These are phyloP conservation scores for Balaeniceps rex DNA, from an alignment of 2,113 vertebrate species.

Conservation along the genomic window DNA sequence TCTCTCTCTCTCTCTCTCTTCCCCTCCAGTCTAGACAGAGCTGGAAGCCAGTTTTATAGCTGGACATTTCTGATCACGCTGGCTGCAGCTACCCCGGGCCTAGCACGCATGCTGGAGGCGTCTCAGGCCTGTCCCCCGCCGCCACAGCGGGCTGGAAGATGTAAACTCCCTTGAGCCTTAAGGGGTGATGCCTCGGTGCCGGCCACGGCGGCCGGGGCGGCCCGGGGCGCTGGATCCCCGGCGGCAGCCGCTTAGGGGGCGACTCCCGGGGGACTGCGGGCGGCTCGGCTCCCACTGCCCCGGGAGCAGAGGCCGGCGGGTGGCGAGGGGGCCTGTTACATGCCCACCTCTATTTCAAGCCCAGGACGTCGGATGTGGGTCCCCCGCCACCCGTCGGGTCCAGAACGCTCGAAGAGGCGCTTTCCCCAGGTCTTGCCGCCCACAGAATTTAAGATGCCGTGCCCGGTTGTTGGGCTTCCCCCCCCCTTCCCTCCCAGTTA, in stretches of 20 bases:
- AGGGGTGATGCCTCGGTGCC: not conserved
- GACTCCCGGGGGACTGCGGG: accelerated
- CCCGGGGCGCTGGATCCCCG: not conserved
- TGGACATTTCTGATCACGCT: not conserved
- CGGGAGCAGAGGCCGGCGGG: no score
- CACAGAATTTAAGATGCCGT: not conserved
- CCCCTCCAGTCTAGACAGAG: not conserved
- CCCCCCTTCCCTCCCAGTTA: not conserved
- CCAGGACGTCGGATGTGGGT: not conserved
- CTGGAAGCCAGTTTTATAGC: not conserved
- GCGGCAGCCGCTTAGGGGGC: no score
- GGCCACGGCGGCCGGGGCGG: no score
- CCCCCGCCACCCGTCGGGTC: accelerated
- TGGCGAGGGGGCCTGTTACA: accelerated
- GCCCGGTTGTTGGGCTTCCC: not conserved
- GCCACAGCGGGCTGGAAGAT: not conserved
- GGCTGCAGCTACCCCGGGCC: not conserved
- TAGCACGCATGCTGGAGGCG: not conserved
- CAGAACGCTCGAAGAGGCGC: not conserved
- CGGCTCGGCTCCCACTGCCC: not conserved
- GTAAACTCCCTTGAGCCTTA: not conserved
- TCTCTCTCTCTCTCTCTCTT: not conserved
- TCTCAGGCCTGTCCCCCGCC: not conserved
- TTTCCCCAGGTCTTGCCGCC: not conserved
- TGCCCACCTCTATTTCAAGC: not conserved